Evolutionary conservation across 30 jellyfish, hydroid and myxozoan genomes (phyloP).

Genomic region (Catostylus mosaicus): DNA sequence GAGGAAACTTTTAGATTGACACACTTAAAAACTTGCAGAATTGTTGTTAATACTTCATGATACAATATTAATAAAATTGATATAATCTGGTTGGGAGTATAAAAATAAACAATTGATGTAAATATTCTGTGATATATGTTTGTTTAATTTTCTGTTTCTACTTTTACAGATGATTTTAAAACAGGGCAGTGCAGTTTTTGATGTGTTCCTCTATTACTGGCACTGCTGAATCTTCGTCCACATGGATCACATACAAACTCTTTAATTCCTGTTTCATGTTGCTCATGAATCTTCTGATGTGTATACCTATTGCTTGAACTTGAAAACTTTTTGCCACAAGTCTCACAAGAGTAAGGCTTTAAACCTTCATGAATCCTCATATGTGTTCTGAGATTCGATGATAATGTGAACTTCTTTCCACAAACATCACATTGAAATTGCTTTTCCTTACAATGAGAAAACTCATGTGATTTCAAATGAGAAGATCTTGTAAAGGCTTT

Average conservation of each 20-base stretch:
- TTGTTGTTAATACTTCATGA: too few relatives aligned
- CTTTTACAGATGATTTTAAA: conserved; percentile 18
- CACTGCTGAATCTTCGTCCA: conserved; percentile 59
- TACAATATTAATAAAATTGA: too few relatives aligned
- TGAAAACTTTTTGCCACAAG: conserved; percentile 61
- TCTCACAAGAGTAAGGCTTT: conserved; percentile 63
- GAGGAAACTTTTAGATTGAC: too few relatives aligned
- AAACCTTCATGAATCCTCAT: conserved; percentile 60
- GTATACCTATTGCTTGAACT: conserved; percentile 69
- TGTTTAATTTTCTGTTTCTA: background rate
- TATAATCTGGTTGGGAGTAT: too few relatives aligned
- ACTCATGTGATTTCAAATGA: conserved; percentile 54
- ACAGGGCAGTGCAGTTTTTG: conserved; percentile 54
- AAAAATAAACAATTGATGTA: too few relatives aligned
- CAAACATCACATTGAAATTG: conserved; percentile 44
- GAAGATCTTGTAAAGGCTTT: conserved; percentile 74
- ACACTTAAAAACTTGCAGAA: too few relatives aligned
- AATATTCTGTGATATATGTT: too few relatives aligned
- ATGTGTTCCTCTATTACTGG: conserved; percentile 62
- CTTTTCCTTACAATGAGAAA: conserved; percentile 53
- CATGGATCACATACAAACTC: conserved; percentile 64
- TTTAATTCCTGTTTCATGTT: conserved; percentile 55
- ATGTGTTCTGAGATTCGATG: conserved; percentile 61
- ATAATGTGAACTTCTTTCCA: conserved; percentile 38
- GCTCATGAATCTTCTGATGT: conserved; percentile 70